Base-by-base conservation (phyloP, 2,113 vertebrate species). In the Mus spicilegus region DNA sequence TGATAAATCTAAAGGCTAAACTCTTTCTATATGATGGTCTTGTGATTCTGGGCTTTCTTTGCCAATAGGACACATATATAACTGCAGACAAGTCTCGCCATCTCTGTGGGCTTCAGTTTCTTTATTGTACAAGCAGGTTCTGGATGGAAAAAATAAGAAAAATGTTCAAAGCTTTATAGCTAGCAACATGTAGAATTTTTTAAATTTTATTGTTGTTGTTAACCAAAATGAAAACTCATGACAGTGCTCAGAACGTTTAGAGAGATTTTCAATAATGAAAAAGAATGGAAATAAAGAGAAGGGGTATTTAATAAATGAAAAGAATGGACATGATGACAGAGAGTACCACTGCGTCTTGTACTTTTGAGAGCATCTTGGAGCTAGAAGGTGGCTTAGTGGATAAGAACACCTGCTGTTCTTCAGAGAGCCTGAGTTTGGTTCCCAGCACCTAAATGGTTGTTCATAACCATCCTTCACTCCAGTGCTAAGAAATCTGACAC, bases 261-360 rank as follows among this genome's bases (percentile, higher is more conserved):
- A 91, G 54, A 73, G 12, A 30, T 4, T 42, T 24, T 3, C 54
- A 63, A 39, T 17, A 67, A 81, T 70, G 94, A 91, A 78, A 33
- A 49, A 96, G 90, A 42, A 24, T 54, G 67, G 58, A 72, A 30
- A 51, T 33, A 69, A 96, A 82, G 24, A 7, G 30, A 85, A 36
- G 12, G 77, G 72, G 19, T 82, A 22, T 39, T 84, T 80, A 94
- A 36, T 86, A 96, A 77, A 14, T 95, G 14, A 87, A 94, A 87
- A 65, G 30, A 67, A 2, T 67, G 30, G 63, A 17, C 30, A 75
- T 39, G 39, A 69, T 69, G 11, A n/a, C 81, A 46, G 0, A 30
- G 8, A 26, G 20, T 14, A 75, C 42, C 2, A 0, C 2, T 73
- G 26, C 73, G 42, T 49, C 42, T 58, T 63, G 14, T 0, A 58